phyloP scores from a whole-genome alignment of 1,140 invertebrate genomes.

The Eupristina koningsbergeri region DNA sequence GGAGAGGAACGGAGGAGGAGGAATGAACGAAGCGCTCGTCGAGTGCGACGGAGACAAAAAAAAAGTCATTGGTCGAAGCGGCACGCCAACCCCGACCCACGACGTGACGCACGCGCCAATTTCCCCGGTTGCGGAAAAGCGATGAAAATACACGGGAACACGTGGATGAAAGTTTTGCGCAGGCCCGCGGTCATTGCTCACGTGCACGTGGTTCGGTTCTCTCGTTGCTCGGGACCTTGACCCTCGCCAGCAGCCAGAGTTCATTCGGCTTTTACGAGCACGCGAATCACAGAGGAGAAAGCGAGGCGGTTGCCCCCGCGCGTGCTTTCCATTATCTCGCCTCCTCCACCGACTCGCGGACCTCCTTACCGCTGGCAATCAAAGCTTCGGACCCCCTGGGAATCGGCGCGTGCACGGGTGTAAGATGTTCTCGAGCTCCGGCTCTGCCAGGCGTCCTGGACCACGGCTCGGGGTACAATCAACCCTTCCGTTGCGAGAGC shows the following conservation, averaged over 20 bases:
- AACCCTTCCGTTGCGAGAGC: constrained; percentile 27
- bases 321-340: background rate
- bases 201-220: background rate
- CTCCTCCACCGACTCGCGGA: background rate
- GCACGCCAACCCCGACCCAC: background rate
- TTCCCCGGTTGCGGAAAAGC: background rate
- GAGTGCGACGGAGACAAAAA: constrained; percentile 6
- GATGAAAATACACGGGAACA: background rate
- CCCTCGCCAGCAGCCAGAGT: background rate
- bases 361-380: too few species aligned
- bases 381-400: too few species aligned
- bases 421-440: background rate
- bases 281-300: background rate
- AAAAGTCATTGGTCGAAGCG: background rate
- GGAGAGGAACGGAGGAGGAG: background rate
- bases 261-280: background rate
- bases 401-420: background rate
- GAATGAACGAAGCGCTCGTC: background rate
- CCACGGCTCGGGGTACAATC: constrained; percentile 23
- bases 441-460: background rate
- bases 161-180: constrained; percentile 29
- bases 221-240: constrained; percentile 15
- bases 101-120: constrained; percentile 3
- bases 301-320: background rate
- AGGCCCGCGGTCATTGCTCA: constrained; percentile 19